These are phyloP conservation scores for Bombycilla garrulus DNA, from an alignment of 2,113 vertebrate species.

Conservation along the genomic window DNA sequence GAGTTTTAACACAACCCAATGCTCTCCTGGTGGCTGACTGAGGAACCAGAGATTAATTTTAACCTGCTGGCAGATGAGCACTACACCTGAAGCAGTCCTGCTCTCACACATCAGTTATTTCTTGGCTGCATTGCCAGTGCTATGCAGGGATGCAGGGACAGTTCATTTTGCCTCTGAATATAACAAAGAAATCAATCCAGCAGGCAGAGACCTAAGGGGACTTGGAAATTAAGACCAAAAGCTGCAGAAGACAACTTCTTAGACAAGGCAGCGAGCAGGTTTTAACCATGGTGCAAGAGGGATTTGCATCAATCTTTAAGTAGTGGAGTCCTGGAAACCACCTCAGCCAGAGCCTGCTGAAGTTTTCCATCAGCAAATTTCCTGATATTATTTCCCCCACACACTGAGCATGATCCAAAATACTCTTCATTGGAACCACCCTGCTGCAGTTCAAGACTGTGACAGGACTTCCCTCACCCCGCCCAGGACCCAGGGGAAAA, in stretches of 20 bases:
- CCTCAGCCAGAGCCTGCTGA: neutral
- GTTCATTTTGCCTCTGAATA: neutral
- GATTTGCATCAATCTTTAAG: neutral
- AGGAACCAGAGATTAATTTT: neutral
- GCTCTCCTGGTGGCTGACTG: neutral
- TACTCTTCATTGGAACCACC: rapidly evolving
- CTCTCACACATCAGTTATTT: neutral
- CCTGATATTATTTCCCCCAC: neutral
- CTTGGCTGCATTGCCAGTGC: neutral
- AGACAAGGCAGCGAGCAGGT: neutral
- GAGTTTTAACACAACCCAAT: neutral
- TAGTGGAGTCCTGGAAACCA: neutral
- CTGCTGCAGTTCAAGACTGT: neutral
- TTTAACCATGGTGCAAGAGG: neutral
- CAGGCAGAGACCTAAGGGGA: neutral
- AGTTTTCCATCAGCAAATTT: neutral
- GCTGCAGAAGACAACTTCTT: neutral
- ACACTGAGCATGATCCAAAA: neutral
- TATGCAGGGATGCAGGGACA: neutral
- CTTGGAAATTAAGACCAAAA: neutral
- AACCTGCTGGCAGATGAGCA: neutral
- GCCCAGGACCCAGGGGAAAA: neutral
- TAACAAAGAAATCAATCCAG: neutral
- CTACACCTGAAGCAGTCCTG: neutral
- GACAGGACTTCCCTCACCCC: neutral